These are phyloP conservation scores for Sturnira hondurensis DNA, from an alignment of 2,113 vertebrate species.

Conservation along the genomic window DNA sequence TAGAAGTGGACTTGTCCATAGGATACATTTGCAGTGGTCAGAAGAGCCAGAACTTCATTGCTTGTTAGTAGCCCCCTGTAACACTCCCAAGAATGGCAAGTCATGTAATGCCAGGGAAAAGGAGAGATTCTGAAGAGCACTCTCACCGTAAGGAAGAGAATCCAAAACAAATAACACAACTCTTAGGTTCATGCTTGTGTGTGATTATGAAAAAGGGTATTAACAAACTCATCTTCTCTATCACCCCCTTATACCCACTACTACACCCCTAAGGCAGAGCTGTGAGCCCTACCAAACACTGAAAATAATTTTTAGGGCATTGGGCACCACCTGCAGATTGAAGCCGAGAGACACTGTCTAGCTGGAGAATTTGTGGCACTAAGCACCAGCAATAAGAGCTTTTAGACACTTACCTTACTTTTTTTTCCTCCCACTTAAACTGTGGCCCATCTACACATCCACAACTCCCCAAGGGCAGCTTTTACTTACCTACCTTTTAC, in stretches of 20 bases:
- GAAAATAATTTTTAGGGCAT: slow-evolving; percentile 15
- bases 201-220: not conserved
- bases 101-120: not conserved
- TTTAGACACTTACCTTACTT: not conserved
- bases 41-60: not conserved
- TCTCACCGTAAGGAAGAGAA: not conserved
- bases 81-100: not conserved
- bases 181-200: not conserved
- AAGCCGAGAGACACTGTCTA: not conserved
- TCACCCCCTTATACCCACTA: not conserved
- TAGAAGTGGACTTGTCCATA: not conserved
- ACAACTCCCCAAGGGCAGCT: not conserved
- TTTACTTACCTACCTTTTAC: not conserved
- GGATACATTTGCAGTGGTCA: not conserved
- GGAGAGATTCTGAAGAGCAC: not conserved
- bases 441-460: not conserved
- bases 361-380: not conserved
- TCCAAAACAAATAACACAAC: not conserved
- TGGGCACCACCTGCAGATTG: not conserved
- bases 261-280: not conserved
- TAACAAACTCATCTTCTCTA: not conserved
- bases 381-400: not conserved
- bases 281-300: not conserved
- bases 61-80: not conserved
- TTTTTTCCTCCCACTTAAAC: not conserved